Evolutionary conservation across 2,888 invertebrate genomes (phyloP), one percentile per base, ranked within the genome.

Genomic region (Standfussiana lucernea): DNA sequence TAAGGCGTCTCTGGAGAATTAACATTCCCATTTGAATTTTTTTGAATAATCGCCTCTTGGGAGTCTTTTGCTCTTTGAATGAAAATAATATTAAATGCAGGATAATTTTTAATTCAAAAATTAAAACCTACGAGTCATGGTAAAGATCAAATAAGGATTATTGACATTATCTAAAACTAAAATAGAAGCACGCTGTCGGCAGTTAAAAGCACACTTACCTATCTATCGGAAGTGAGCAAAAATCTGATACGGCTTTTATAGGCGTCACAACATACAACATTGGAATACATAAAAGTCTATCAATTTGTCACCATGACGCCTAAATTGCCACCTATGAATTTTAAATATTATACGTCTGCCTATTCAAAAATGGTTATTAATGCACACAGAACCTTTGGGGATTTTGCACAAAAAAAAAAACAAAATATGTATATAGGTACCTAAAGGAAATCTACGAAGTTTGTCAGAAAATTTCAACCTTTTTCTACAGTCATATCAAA

Each of bases 21-120:
- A 15, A 28, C 35, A 82, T 80, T 77, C 35, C 21, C 40, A 67
- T 47, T 80, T 61, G 5, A 37, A 61, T 47, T 61, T 56, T 13
- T 24, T 66, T 65, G 32, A 70, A 77, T 64, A 65, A 45, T 77
- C 28, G 59, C 13, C 50, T 35, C 59, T 70, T 18, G 45, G 53
- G 42, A 56, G 24, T 82, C 5, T 66, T 53, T 69, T 61, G 32
- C 45, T 37, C 45, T 42, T 64, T 53, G 4, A 42, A 37, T 47
- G 24, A 62, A 64, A 24, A n/a, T 72, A 50, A 24, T 21, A 32
- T n/a, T 15, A 28, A 47, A 42, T 11, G 75, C 13, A 42, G 15
- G 28, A 35, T 21, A 56, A 1, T 18, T 18, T 37, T 10, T 13
- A 56, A 37, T n/a, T 3, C 0, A 5, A 35, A n/a, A 61, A n/a